Base-by-base conservation (phyloP, 2,888 invertebrate species). In the Leptopterna dolabrata region DNA sequence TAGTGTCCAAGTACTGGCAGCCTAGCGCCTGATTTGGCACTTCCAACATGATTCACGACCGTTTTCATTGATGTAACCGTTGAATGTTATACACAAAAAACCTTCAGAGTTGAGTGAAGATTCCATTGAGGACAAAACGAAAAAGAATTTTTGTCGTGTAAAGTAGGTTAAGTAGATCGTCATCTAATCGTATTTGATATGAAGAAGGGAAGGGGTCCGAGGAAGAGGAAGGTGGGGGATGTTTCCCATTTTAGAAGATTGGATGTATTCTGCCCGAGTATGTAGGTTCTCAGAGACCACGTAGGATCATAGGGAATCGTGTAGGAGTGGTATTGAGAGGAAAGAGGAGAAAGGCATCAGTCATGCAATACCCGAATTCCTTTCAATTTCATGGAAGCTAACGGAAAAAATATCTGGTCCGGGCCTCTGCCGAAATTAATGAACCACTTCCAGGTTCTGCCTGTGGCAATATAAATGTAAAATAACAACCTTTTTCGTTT, bases 351-450 rank as follows among this genome's bases (percentile, higher is more conserved):
- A 11, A 30, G 73, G 16, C 36, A 73, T 73, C 36, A 73, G 73
- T 73, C 73, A 73, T 73, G 73, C 73, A 36, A 73, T n/a, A 36
- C 73, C 36, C 73, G 73, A 41, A 73, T 30, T 73, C 73, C 41
- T 36, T 19, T 29, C 36, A 73, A 73, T 41, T 41, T 41, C 73
- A 27, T 63, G 63, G 63, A 63, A 19, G 24, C 24, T 19, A 41
- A 73, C 36, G 36, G 41, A 41, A 41, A 41, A 73, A 73, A 73
- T 73, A 30, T 19, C 73, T 29, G n/a, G 41, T 16, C n/a, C 41
- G 9, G 36, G 36, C 36, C 41, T 4, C 36, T n/a, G 36, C 36
- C 36, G 30, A 41, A 73, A 73, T 36, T 73, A 73, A 73, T 73
- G 73, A 73, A 73, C 73, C 36, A 30, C 73, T 41, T 24, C 63